Percentiles rank a stretch among this genome's conserved stretches.
Evolutionary conservation across 2,113 vertebrate species (phyloP).

Genomic region (Clarias gariepinus): DNA sequence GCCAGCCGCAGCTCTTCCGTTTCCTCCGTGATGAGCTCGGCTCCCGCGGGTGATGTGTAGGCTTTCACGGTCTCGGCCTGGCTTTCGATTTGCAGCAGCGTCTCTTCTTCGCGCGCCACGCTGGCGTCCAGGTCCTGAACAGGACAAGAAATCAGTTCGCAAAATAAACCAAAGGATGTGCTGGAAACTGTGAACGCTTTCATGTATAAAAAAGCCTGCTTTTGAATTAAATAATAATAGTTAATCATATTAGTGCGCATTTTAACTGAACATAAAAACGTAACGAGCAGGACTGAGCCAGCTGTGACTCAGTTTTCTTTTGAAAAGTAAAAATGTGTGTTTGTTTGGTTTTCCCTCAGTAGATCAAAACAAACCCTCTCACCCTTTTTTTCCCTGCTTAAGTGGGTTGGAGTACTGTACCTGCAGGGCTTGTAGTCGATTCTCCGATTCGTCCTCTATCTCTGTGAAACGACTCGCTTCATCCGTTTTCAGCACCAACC

Average conservation of each 20-base stretch:
- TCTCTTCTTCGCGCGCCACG: conserved; percentile 74
- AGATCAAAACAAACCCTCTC: not conserved
- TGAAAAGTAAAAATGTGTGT: not conserved
- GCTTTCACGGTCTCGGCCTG: conserved; percentile 69
- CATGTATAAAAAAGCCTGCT: no score
- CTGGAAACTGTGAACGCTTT: no score
- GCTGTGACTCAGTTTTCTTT: not conserved
- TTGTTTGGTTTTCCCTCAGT: not conserved
- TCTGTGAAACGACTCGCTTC: conserved; percentile 75
- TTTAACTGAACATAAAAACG: not conserved
- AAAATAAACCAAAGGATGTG: no score
- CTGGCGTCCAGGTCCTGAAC: conserved; percentile 72
- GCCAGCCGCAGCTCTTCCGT: conserved; percentile 77
- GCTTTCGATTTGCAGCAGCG: conserved; percentile 75
- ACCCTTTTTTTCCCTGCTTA: not conserved
- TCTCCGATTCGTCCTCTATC: conserved; percentile 57
- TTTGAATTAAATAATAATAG: not conserved
- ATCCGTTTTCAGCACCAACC: conserved; percentile 79
- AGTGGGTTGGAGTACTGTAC: conserved; percentile 75
- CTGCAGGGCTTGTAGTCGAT: conserved; percentile 76
- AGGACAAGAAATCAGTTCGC: not conserved
- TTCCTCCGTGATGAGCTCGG: conserved; percentile 75
- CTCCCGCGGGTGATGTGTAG: conserved; percentile 84
- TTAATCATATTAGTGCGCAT: not conserved
- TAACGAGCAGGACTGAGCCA: not conserved